A percentile compares a stretch with the other conserved stretches of the same genome.
Conservation (phyloP, 2,797 vertebrate genomes). For the Astyanax mexicanus region DNA sequence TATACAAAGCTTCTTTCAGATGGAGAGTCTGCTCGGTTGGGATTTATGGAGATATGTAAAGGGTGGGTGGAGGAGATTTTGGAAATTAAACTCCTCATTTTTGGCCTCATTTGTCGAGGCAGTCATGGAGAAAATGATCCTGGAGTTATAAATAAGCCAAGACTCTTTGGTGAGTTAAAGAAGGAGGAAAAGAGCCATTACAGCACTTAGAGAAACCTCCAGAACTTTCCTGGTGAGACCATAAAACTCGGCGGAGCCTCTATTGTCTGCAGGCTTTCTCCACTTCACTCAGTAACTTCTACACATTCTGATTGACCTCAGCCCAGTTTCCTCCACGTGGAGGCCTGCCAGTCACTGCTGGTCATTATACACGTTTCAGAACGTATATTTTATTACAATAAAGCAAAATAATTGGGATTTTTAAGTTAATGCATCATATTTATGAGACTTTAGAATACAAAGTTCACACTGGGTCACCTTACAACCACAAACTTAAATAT, state of each 20-base stretch:
- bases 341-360: slow-evolving; percentile 70
- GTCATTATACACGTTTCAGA: slow-evolving; percentile 44
- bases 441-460: no score
- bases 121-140: slow-evolving; percentile 56
- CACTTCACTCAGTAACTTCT: slow-evolving; percentile 24
- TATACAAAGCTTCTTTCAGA: background rate
- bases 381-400: no score
- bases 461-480: no score
- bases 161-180: slow-evolving; percentile 43
- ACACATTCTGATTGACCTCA: slow-evolving; percentile 38
- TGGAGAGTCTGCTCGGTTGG: background rate
- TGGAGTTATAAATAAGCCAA: slow-evolving; percentile 58
- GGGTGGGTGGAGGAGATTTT: slow-evolving; percentile 66
- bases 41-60: slow-evolving; percentile 48
- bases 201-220: slow-evolving; percentile 21
- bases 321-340: slow-evolving; percentile 62
- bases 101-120: slow-evolving; percentile 60
- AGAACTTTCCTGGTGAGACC: slow-evolving; percentile 36
- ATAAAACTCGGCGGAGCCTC: slow-evolving; percentile 22
- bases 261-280: slow-evolving; percentile 15
- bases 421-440: no score
- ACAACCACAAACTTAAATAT: no score
- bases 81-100: slow-evolving; percentile 66
- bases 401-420: no score
- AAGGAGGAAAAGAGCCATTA: slow-evolving; percentile 33